A percentile compares a stretch with the other conserved stretches of the same genome.
These are phyloP conservation scores for Tanypteryx hageni DNA, from an alignment of 2,888 invertebrate genomes.

Conservation along the genomic window DNA sequence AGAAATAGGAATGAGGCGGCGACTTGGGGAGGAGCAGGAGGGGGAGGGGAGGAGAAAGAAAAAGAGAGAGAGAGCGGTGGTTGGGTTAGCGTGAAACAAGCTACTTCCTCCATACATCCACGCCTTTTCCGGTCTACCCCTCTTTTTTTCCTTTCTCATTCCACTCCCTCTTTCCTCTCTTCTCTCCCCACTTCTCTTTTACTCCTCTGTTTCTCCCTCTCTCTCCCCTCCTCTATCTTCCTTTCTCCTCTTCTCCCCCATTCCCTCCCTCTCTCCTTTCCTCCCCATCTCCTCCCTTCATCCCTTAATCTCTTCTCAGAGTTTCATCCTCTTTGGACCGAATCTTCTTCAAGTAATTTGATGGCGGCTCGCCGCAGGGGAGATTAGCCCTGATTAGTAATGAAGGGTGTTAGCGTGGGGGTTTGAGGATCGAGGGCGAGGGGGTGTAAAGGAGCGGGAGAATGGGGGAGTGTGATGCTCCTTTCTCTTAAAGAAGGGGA, in stretches of 20 bases:
- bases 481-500: neutral
- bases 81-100: constrained; percentile 63
- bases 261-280: neutral
- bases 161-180: neutral
- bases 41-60: neutral
- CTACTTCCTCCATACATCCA: constrained; percentile 47
- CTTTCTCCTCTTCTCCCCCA: neutral
- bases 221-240: neutral
- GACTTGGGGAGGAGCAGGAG: neutral
- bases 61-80: neutral
- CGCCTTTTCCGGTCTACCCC: constrained; percentile 33
- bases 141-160: too few species aligned
- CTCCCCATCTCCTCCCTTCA: constrained; percentile 6
- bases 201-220: neutral
- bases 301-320: constrained; percentile 38
- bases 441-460: neutral
- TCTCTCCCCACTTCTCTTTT: neutral
- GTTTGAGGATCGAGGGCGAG: constrained; percentile 12
- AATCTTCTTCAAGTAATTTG: constrained; percentile 59
- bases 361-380: constrained; percentile 49
- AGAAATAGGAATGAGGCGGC: constrained; percentile 25
- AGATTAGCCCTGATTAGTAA: constrained; percentile 59
- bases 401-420: constrained; percentile 53
- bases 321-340: constrained; percentile 17
- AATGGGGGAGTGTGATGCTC: neutral